Percentiles rank a stretch among this genome's conserved stretches.
Evolutionary conservation across 1,140 invertebrate species (phyloP).

Genomic region (Portunus trituberculatus): DNA sequence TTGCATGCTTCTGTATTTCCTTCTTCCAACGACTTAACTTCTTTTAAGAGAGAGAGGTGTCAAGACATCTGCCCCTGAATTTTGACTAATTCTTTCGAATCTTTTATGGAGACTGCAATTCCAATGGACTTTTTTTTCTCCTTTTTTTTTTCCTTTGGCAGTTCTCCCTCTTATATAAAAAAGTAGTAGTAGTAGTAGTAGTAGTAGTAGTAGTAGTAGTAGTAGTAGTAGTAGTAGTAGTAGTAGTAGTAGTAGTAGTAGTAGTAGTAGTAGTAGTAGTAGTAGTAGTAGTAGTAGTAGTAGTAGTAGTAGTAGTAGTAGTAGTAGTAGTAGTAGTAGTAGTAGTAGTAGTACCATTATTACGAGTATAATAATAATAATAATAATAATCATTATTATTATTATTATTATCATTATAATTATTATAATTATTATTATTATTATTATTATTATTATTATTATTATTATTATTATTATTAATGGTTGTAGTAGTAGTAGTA

Average conservation of each 20-base stretch:
- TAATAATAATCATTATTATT: background rate
- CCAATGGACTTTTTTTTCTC: background rate
- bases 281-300: background rate
- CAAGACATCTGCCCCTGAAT: too few relatives aligned
- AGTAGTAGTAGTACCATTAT: background rate
- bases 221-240: background rate
- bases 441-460: background rate
- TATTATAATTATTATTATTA: background rate
- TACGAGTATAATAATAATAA: background rate
- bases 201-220: background rate
- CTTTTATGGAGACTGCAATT: background rate
- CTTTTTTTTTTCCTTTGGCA: background rate
- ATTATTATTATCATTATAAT: background rate
- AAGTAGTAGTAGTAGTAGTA: background rate
- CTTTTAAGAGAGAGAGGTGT: too few relatives aligned
- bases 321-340: conserved; percentile 16
- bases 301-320: background rate
- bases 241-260: background rate
- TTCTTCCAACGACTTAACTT: too few relatives aligned
- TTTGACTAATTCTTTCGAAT: too few relatives aligned
- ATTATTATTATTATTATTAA: background rate
- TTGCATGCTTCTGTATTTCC: too few relatives aligned
- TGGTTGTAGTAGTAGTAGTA: too few relatives aligned
- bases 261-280: background rate
- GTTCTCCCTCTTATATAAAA: background rate